phyloP scores from a whole-genome alignment of 2,113 vertebrate species.

The Laterallus jamaicensis region DNA sequence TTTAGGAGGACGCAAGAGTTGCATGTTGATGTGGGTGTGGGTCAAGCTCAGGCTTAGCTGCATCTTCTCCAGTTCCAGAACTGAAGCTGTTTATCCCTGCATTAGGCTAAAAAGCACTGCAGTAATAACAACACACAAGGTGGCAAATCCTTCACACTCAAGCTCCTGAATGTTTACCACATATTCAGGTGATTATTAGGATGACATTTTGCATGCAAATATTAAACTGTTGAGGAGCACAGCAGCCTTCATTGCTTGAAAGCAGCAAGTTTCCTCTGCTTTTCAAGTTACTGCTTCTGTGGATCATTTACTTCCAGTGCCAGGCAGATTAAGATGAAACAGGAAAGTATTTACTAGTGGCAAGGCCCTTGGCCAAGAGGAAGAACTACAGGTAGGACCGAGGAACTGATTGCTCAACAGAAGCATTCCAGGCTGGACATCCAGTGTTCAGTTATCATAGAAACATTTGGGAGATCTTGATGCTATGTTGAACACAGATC shows the following conservation, averaged over 20 bases:
- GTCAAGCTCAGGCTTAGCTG: not conserved
- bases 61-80: not conserved
- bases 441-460: not conserved
- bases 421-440: not conserved
- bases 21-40: not conserved
- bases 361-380: not conserved
- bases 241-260: not conserved
- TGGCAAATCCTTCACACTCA: not conserved
- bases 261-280: not conserved
- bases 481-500: not conserved
- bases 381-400: not conserved
- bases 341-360: not conserved
- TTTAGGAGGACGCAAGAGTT: not conserved
- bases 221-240: not conserved
- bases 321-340: not conserved
- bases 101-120: not conserved
- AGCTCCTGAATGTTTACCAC: not conserved
- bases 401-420: not conserved
- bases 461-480: not conserved
- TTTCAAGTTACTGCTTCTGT: not conserved
- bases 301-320: not conserved
- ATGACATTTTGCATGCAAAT: not conserved
- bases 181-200: not conserved
- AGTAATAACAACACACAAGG: not conserved
- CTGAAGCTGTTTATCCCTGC: not conserved